Evolutionary conservation across 2,113 vertebrate genomes (phyloP), one percentile per base, ranked within the genome.

Genomic region (Amphilophus citrinellus): DNA sequence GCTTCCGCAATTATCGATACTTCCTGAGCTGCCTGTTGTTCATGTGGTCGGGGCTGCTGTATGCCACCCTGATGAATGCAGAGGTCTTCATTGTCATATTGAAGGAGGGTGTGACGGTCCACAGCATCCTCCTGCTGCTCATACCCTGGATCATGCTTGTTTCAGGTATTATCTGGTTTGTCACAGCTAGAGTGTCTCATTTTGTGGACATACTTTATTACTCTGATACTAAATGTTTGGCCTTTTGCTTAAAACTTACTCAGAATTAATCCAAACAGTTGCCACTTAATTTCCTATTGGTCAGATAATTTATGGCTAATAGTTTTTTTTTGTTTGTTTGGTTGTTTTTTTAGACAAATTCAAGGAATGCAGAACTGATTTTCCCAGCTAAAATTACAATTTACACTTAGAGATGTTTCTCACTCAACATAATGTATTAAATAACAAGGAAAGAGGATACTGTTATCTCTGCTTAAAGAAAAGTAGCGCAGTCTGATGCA

Each of bases 101-200:
- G 66, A 96, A 91, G 82, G 96, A 97, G 82, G 97, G 97, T 0
- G 83, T 97, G 14, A 96, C 96, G 0, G 24, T 97, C 47, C 97
- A 97, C 90, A 97, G 96, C 0, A 56, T 97, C 6, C 90, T 97
- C 84, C 95, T 97, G 58, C 96, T 98, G 20, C 84, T 98, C 53
- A 91, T 97, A 80, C 97, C 97, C 53, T 98, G 97, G 97, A 96
- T 97, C 88, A 97, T 98, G 97, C 94, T 98, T 1, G 87, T 98
- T n/a, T 97, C 97, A 91, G 97, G 97, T 98, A 82, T 42, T 10
- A 56, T 32, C 37, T 61, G 47, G 17, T 82, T 78, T 66, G 56
- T 81, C 7, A 3, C 7, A 14, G 24, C 4, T 47, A 7, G 2
- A 5, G 30, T 0, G 5, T 79, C 8, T 68, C 4, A 20, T 32